phyloP scores from a whole-genome alignment of 2,797 vertebrate genomes.

The Cygnus olor region DNA sequence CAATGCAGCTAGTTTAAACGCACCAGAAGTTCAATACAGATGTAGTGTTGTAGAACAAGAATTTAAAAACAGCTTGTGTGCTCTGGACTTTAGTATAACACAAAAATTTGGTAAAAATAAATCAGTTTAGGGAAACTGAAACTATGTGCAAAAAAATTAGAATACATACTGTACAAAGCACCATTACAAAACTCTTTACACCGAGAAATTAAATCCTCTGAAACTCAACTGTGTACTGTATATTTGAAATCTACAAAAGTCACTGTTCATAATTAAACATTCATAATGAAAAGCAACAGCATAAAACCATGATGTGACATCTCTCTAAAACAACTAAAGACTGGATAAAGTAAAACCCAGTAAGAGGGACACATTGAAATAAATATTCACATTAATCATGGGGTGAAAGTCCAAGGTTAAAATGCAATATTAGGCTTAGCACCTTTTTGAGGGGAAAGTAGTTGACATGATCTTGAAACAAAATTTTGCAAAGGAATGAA shows the following conservation, averaged over 20 bases:
- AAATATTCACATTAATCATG: slow-evolving; percentile 83
- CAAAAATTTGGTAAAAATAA: slow-evolving; percentile 76
- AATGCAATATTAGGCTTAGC: slow-evolving; percentile 72
- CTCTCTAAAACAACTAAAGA: slow-evolving; percentile 68
- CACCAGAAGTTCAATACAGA: slow-evolving; percentile 72
- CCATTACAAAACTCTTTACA: slow-evolving; percentile 79
- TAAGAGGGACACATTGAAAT: slow-evolving; percentile 72
- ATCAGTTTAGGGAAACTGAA: slow-evolving; percentile 78
- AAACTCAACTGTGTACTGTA: slow-evolving; percentile 70
- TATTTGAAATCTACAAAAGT: slow-evolving; percentile 74
- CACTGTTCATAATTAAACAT: slow-evolving; percentile 73
- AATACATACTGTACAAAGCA: slow-evolving; percentile 81
- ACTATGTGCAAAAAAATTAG: slow-evolving; percentile 80
- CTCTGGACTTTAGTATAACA: slow-evolving; percentile 82
- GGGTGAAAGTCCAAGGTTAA: slow-evolving; percentile 76
- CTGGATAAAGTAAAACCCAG: slow-evolving; percentile 65
- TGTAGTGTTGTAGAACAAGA: slow-evolving; percentile 77
- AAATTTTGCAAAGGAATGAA: slow-evolving; percentile 60
- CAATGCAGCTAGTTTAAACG: slow-evolving; percentile 67
- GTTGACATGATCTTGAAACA: slow-evolving; percentile 58
- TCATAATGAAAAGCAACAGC: slow-evolving; percentile 73
- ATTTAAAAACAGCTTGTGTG: slow-evolving; percentile 79
- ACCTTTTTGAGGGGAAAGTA: slow-evolving; percentile 72
- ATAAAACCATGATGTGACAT: slow-evolving; percentile 65
- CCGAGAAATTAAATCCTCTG: slow-evolving; percentile 76